A percentile compares a stretch with the other conserved stretches of the same genome.
These are phyloP conservation scores for Isaurus tuberculatus DNA, from an alignment of 92 coral and sea anemone species.

Conservation along the genomic window DNA sequence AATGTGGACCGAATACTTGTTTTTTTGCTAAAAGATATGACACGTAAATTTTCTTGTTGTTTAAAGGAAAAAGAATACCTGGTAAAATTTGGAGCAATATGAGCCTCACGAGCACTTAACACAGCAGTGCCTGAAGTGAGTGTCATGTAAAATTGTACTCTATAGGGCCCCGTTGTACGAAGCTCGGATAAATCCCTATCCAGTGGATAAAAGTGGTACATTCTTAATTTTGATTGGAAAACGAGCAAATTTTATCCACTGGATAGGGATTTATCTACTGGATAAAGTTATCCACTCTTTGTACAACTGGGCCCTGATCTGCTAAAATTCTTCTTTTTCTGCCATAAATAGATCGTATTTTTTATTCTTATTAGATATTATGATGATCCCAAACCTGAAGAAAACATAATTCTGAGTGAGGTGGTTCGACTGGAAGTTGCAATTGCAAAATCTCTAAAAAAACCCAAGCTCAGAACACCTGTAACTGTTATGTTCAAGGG, in stretches of 20 bases:
- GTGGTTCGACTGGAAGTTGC: conserved; percentile 54
- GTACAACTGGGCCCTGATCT: not conserved
- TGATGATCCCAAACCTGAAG: conserved; percentile 1
- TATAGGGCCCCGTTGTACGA: conserved; percentile 5
- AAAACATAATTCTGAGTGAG: not conserved
- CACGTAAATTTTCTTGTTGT: no score
- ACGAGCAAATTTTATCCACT: not conserved
- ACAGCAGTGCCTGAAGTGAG: conserved; percentile 61
- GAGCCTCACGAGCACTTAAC: conserved; percentile 60
- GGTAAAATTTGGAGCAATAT: conserved; percentile 42
- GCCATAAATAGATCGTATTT: not conserved
- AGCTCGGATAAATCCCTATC: not conserved
- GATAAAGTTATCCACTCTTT: conserved; percentile 4
- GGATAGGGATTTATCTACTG: conserved; percentile 2
- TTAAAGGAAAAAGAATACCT: no score
- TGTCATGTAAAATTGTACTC: conserved; percentile 14
- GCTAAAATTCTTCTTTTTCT: not conserved
- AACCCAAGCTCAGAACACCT: conserved; percentile 41
- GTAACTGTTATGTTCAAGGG: conserved; percentile 51
- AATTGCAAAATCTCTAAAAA: conserved; percentile 41
- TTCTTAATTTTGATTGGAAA: not conserved
- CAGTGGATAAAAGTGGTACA: not conserved
- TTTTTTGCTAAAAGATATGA: no score
- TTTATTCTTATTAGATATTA: conserved; percentile 13
- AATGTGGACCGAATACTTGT: no score